Evolutionary conservation across 1,140 invertebrate species (phyloP), one percentile per base, ranked within the genome.

Genomic region (Metopolophium dirhodum): DNA sequence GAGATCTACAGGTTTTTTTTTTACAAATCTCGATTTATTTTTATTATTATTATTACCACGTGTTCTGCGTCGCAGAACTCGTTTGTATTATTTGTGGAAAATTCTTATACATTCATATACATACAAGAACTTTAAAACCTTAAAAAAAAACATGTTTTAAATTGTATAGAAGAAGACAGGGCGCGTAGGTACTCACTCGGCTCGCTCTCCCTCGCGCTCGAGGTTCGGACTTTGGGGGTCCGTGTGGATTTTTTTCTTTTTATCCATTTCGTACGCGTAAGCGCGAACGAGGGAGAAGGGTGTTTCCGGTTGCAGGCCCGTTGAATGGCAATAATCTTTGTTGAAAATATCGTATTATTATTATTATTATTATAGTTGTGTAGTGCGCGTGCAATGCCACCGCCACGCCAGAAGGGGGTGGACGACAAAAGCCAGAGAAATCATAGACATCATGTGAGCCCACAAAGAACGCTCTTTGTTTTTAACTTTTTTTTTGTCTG

Each of bases 381-480:
- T 77, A n/a, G 30, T 68, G 61, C 61, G 30, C 30, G 61, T 68
- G 61, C 61, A 68, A n/a, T n/a, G 61, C 1, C 30, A 77, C 61
- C 61, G n/a, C n/a, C 11, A 35, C n/a, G 20, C n/a, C n/a, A 23
- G 18, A 20, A 49, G 30, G 45, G 85, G 85, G 30, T 30, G 85
- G 86, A 54, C 87, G 49, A 88, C 87, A 88, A 88, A 54, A 54
- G 87, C 47, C 49, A 35, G 49, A 54, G 49, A 88, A 35, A 54
- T 88, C 87, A 49, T 49, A 77, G 61, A 77, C 61, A 77, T 77
- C 61, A 54, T 35, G 87, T 49, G 49, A 54, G 35, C 30, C 49
- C 49, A 35, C 30, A 88, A 54, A 88, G 49, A 88, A 54, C 87
- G 87, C 54, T 88, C 87, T 35, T 88, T 88, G 87, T 88, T 88